Percentiles rank a stretch among this genome's conserved stretches.
Conservation (phyloP, 2,113 vertebrate species). For the Plecotus auritus region DNA sequence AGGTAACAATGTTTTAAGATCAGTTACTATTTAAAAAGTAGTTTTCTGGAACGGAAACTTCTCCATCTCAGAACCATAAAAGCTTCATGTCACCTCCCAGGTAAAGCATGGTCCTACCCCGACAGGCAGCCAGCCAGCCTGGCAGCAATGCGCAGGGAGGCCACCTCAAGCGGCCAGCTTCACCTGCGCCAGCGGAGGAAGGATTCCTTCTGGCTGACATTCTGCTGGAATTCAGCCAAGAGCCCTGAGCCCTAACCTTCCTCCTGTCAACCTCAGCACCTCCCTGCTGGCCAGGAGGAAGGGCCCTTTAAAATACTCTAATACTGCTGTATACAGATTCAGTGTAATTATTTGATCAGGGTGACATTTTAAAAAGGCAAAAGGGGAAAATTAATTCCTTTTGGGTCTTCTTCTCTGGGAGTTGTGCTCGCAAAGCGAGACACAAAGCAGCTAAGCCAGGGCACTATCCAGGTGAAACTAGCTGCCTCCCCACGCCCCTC, state of each 20-base stretch:
- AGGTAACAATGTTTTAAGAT: background rate
- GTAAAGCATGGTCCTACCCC: background rate
- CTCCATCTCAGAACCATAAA: background rate
- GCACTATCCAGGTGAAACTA: background rate
- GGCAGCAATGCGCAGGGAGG: background rate
- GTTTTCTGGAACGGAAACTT: background rate
- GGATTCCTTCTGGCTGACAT: background rate
- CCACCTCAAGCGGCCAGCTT: background rate
- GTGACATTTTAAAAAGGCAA: background rate
- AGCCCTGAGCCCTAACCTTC: background rate
- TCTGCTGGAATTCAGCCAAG: background rate
- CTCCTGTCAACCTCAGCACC: background rate
- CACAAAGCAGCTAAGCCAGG: background rate
- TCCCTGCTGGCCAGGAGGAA: background rate
- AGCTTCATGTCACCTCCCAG: background rate
- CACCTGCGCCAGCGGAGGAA: background rate
- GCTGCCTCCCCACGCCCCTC: background rate
- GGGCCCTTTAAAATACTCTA: background rate
- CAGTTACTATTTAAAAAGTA: background rate
- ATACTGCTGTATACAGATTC: background rate
- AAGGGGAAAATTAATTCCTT: background rate
- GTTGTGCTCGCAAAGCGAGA: background rate
- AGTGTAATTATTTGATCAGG: background rate
- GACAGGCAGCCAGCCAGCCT: background rate
- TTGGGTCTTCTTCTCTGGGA: background rate